A percentile compares a stretch with the other conserved stretches of the same genome.
Conservation (phyloP, 2,113 vertebrate genomes). For the Anguilla rostrata region DNA sequence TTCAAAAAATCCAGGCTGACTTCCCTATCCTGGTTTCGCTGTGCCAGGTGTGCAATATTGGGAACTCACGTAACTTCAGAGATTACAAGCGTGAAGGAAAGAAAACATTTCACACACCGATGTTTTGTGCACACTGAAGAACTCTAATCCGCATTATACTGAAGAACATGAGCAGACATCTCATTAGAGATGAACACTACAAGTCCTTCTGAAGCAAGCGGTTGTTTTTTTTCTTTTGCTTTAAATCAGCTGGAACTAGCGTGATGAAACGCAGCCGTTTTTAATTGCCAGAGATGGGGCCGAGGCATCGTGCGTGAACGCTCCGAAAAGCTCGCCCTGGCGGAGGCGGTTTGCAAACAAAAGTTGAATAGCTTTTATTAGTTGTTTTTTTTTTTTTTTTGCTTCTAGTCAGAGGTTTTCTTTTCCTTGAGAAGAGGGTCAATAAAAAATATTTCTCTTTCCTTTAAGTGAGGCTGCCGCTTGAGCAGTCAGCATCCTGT, state of each 20-base stretch:
- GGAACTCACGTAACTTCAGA: background rate
- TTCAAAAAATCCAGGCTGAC: background rate
- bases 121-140: background rate
- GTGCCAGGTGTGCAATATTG: background rate
- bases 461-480: background rate
- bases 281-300: background rate
- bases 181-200: background rate
- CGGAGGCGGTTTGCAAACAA: background rate
- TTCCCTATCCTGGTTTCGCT: background rate
- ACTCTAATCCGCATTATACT: background rate
- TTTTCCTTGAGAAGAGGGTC: background rate
- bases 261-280: background rate
- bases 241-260: too few relatives aligned
- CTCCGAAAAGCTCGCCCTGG: background rate
- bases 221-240: background rate
- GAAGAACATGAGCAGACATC: background rate
- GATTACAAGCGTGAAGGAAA: background rate
- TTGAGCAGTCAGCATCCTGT: background rate
- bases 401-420: background rate
- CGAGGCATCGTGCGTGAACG: background rate
- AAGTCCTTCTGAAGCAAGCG: background rate
- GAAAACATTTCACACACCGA: background rate
- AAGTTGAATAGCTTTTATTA: background rate
- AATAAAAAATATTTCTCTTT: background rate
- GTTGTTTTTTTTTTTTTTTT: background rate